Base-by-base conservation (phyloP, 2,797 vertebrate genomes). In the Acomys russatus region DNA sequence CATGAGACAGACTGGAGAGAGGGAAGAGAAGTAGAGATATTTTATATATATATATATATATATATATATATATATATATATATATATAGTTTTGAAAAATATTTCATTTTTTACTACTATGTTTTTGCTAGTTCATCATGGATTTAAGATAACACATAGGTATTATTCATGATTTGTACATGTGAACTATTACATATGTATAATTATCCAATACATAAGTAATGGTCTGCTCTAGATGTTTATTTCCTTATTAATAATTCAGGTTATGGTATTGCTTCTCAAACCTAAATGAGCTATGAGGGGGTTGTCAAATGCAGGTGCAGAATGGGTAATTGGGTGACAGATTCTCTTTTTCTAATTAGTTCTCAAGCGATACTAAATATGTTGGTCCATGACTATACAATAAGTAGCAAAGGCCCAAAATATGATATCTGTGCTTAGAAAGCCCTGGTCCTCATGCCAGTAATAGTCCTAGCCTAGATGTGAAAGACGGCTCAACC, bases 191-290 rank as follows among this genome's bases (percentile, higher is more conserved):
- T n/a, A n/a, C n/a, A n/a, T n/a, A n/a, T 79, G 38, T 74, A 54
- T 76, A 61, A 44, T 82, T 38, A 14, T 35, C 23, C 0, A 51
- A 76, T 18, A 17, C 20, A 59, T 87, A 88, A 95, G 74, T 51
- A 79, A 2, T 0, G 83, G 12, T 76, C 33, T 94, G 49, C 38
- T 63, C 61, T 9, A 63, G 44, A 63, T 78, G 63, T 17, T 25
- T 3, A 66, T 87, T 80, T 78, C 15, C 28, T 20, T 78, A 20
- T 96, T 78, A 25, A 74, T 79, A 64, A 74, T 95, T 82, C 76
- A 76, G 1, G 6, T 80, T 71, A 70, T 68, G 12, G 14, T 28
- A 49, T n/a, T 89, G 25, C 8, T 94, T 92, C 54, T 94, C 30
- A 88, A 44, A 88, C 7, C 63, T 85, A 33, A 82, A 71, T 23